Evolutionary conservation across 2,113 vertebrate species (phyloP).

Genomic region (Mohoua ochrocephala): DNA sequence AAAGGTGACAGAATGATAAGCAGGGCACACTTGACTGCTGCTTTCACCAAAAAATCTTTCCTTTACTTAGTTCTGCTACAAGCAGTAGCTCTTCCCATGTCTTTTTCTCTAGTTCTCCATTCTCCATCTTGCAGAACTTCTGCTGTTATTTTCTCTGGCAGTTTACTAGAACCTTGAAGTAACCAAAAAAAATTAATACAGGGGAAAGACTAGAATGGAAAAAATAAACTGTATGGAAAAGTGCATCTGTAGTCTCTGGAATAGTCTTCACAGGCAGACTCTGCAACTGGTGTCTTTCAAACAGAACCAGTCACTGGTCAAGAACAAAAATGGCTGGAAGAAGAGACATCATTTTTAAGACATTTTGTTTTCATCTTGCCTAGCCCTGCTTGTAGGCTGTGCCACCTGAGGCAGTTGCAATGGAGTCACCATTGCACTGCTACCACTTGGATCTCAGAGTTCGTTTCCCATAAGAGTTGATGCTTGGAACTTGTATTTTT

Average conservation of each 20-base stretch:
- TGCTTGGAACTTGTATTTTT: neutral
- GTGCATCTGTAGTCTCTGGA: neutral
- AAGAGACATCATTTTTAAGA: neutral
- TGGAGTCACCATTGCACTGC: neutral
- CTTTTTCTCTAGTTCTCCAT: neutral
- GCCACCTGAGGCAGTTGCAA: neutral
- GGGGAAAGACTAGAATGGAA: neutral
- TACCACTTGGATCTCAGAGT: neutral
- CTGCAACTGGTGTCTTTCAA: neutral
- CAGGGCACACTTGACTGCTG: neutral
- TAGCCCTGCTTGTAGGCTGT: neutral
- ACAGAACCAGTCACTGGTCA: neutral
- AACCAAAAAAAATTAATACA: neutral
- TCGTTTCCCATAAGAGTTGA: neutral
- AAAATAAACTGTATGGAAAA: constrained; percentile 25
- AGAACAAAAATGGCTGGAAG: neutral
- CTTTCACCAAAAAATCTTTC: neutral
- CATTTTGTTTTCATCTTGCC: neutral
- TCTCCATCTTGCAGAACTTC: neutral
- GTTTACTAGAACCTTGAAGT: neutral
- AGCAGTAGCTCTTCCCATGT: neutral
- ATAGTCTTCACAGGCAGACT: neutral
- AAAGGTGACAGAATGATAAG: neutral
- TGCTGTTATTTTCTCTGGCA: constrained; percentile 40
- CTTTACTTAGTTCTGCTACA: neutral